Base-by-base conservation (phyloP, 2,888 invertebrate species). In the Eumerus sabulonum region DNA sequence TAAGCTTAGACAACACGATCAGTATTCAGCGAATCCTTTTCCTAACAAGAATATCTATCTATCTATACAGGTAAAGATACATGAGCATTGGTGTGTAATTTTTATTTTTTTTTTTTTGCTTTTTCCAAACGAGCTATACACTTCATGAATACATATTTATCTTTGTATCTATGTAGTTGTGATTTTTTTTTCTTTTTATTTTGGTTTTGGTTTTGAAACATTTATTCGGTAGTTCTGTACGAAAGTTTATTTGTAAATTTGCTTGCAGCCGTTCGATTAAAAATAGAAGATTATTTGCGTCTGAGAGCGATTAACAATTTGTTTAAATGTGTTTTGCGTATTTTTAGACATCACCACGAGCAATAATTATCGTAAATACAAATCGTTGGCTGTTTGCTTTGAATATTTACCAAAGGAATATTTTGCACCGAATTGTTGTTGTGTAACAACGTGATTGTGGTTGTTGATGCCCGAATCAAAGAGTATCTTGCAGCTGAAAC, bases 201-300 rank as follows among this genome's bases (percentile, higher is more conserved):
- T n/a, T n/a, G n/a, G n/a, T n/a, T n/a, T n/a, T n/a, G n/a, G n/a
- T n/a, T n/a, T n/a, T n/a, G n/a, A n/a, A n/a, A n/a, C n/a, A n/a
- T 27, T 27, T 7, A 27, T 27, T 4, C 27, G 27, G 57, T 47
- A 54, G 5, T 50, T 56, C 27, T 35, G 11, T 5, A 27, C 54
- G 53, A 9, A 3, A n/a, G 1, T 13, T 64, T 53, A 42, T 53
- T 47, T 71, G 59, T 44, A 40, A 60, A 27, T 27, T 27, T 27
- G 67, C 40, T 13, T 66, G 60, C 16, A 27, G 62, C 54, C 53
- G n/a, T 73, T 59, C 67, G 73, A 48, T 63, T 79, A 79, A 63
- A 74, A 79, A 79, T 79, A 79, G 77, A 79, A 79, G 17, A 79
- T 73, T 79, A 77, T 77, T 77, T 73, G 62, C 77, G 77, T 73